phyloP scores from a whole-genome alignment of 2,888 invertebrate genomes.

The Dynastes grantii region DNA sequence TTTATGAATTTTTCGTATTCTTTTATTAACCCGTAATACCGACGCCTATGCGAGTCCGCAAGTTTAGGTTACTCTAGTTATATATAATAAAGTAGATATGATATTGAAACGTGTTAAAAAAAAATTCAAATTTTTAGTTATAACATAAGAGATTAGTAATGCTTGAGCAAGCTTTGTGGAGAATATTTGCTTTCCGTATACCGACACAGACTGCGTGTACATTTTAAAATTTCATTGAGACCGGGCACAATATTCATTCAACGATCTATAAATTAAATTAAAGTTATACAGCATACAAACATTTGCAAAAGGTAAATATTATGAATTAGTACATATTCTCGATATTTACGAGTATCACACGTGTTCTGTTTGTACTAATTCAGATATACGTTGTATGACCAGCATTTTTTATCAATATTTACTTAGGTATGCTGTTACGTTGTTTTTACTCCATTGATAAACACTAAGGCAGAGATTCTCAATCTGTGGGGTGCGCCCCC shows the following conservation, averaged over 20 bases:
- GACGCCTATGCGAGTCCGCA: too few species aligned
- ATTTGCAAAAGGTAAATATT: conserved; percentile 19
- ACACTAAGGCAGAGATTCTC: not conserved
- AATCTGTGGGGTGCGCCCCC: too few species aligned
- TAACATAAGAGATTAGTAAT: too few species aligned
- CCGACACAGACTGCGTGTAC: not conserved
- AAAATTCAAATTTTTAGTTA: too few species aligned
- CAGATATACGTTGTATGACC: not conserved
- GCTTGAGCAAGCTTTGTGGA: too few species aligned
- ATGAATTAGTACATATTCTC: not conserved
- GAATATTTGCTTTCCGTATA: too few species aligned
- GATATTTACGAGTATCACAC: conserved; percentile 4
- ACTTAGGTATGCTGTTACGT: not conserved
- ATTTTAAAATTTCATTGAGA: conserved; percentile 3
- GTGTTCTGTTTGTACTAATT: conserved; percentile 15
- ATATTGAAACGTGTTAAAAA: too few species aligned
- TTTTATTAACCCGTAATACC: too few species aligned
- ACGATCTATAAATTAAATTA: not conserved
- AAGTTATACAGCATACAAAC: not conserved
- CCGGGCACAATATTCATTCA: conserved; percentile 6
- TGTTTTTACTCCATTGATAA: conserved; percentile 11
- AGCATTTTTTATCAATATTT: conserved; percentile 25
- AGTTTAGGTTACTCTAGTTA: too few species aligned
- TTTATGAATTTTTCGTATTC: too few species aligned
- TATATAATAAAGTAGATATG: too few species aligned